A percentile compares a stretch with the other conserved stretches of the same genome.
Evolutionary conservation across 2,888 invertebrate genomes (phyloP).

Genomic region (Adelphocoris suturalis): DNA sequence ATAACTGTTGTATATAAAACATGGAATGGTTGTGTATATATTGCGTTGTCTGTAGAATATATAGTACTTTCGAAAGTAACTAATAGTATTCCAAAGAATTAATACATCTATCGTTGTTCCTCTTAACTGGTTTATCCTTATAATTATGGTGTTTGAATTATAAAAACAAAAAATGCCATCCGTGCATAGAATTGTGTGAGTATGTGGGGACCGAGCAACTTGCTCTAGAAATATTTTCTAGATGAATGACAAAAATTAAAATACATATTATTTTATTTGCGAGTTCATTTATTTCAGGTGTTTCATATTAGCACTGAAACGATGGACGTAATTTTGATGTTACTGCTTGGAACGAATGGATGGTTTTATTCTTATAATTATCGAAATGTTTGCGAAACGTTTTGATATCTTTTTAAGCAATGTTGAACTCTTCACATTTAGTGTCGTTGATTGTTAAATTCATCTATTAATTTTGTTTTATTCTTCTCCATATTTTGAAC

Average conservation of each 20-base stretch:
- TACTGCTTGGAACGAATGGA: slow-evolving; percentile 7
- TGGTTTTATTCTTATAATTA: neutral
- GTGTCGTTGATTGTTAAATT: no score
- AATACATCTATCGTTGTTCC: slow-evolving; percentile 21
- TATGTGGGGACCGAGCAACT: slow-evolving; percentile 43
- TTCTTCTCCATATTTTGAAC: no score
- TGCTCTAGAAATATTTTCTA: neutral
- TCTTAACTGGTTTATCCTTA: neutral
- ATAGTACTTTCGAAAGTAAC: neutral
- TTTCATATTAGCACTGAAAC: neutral
- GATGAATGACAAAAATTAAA: no score
- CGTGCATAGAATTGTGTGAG: slow-evolving; percentile 21
- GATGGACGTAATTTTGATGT: neutral
- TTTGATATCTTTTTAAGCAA: neutral
- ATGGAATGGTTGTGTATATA: slow-evolving; percentile 62
- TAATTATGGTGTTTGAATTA: slow-evolving; percentile 31
- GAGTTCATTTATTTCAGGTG: neutral
- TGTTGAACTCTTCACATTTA: no score
- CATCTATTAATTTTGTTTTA: no score
- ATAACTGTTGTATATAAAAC: slow-evolving; percentile 44
- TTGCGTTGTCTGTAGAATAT: slow-evolving; percentile 29
- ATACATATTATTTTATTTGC: neutral
- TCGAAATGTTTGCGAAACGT: neutral
- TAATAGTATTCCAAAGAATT: slow-evolving; percentile 6
- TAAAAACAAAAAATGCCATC: neutral